phyloP scores from a whole-genome alignment of 2,797 vertebrate genomes.

The Tauraco hartlaubi region DNA sequence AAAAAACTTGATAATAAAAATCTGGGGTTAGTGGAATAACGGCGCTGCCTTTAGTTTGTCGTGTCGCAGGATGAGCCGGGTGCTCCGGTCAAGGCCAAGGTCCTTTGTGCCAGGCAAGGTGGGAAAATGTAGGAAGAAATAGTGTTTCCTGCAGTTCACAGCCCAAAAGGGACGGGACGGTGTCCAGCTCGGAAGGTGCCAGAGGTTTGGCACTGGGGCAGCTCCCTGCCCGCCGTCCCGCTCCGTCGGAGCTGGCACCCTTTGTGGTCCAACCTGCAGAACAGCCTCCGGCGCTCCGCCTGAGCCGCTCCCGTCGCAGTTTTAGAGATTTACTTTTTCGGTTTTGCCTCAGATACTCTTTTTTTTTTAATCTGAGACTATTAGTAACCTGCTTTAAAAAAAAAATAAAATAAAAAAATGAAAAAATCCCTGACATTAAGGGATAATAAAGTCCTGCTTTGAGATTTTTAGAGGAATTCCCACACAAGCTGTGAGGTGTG shows the following conservation, averaged over 20 bases:
- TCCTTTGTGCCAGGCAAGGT: no score
- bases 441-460: no score
- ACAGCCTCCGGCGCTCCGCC: not conserved
- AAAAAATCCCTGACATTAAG: no score
- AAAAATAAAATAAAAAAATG: not conserved
- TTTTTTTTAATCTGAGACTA: not conserved
- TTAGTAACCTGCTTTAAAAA: not conserved
- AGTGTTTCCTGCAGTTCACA: not conserved
- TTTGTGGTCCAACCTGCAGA: not conserved
- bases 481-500: not conserved
- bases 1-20: not conserved
- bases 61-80: no score
- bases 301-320: not conserved
- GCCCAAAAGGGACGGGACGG: not conserved
- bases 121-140: not conserved
- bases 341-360: not conserved
- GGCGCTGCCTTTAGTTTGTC: not conserved
- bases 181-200: accelerated
- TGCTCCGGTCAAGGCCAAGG: not conserved
- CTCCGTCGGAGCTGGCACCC: accelerated
- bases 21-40: not conserved
- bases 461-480: not conserved
- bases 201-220: accelerated
- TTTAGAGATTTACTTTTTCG: not conserved
- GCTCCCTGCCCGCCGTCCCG: not conserved